phyloP scores from a whole-genome alignment of 2,113 vertebrate genomes.

The Pica pica region DNA sequence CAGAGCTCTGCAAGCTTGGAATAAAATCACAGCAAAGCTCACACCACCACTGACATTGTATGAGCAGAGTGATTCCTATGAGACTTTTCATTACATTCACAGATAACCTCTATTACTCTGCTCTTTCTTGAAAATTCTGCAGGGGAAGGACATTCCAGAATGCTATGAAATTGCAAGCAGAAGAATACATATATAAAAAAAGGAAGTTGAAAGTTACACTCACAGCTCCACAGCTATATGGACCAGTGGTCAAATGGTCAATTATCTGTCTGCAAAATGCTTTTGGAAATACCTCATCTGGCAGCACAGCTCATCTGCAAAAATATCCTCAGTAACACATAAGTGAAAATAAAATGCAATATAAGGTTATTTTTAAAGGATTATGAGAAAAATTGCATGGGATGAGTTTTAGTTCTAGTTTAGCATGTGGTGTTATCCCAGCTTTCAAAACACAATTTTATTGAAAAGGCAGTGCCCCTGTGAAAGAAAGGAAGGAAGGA shows the following conservation, averaged over 20 bases:
- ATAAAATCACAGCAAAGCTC: slow-evolving; percentile 4
- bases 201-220: neutral
- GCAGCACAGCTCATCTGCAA: neutral
- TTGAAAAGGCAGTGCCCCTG: neutral
- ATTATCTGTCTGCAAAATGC: neutral
- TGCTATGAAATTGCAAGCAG: neutral
- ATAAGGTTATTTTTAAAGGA: neutral
- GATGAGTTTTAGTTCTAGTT: neutral
- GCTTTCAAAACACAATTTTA: neutral
- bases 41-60: neutral
- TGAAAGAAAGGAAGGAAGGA: no score
- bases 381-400: neutral
- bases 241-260: neutral
- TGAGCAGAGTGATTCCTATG: neutral
- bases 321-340: neutral
- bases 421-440: neutral
- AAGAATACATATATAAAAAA: neutral
- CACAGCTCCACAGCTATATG: neutral
- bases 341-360: neutral
- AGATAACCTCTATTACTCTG: slow-evolving; percentile 39
- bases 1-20: neutral
- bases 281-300: neutral
- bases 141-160: neutral
- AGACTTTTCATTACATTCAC: slow-evolving; percentile 38
- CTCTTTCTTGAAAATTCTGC: neutral